phyloP scores from a whole-genome alignment of 2,797 vertebrate species.

The Sebastes paucispinis region DNA sequence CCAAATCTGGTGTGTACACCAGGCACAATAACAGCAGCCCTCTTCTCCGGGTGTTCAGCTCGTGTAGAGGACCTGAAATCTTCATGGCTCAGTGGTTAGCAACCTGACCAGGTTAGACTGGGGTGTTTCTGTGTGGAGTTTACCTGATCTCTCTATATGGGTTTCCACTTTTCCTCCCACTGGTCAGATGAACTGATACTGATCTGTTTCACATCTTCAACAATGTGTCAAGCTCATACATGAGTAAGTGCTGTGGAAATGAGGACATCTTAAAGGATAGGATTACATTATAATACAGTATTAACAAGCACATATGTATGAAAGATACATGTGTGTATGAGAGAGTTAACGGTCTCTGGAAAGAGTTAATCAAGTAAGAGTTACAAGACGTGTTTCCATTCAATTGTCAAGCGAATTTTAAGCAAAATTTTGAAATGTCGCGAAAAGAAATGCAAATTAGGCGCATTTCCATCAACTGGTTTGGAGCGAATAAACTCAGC shows the following conservation, averaged over 20 bases:
- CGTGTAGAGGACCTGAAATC: background rate
- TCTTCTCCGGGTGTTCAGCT: background rate
- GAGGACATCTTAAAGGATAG: background rate
- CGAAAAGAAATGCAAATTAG: no score
- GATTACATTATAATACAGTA: background rate
- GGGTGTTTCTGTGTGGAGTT: background rate
- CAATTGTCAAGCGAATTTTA: no score
- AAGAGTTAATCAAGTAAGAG: no score
- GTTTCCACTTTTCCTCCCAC: constrained; percentile 2
- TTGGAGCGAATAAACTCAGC: no score
- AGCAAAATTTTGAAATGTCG: no score
- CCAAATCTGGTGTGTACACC: background rate
- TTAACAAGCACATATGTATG: background rate
- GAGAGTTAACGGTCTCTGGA: no score
- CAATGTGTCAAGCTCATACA: background rate
- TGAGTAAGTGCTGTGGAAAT: background rate
- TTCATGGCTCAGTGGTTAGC: background rate
- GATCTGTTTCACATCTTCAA: background rate
- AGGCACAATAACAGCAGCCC: background rate
- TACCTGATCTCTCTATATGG: background rate
- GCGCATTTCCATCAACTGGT: no score
- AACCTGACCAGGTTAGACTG: background rate
- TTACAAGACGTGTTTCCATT: no score
- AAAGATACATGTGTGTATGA: background rate
- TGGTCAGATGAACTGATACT: background rate